Evolutionary conservation across 2,888 invertebrate genomes (phyloP), one percentile per base, ranked within the genome.

Genomic region (Ypsolopha sequella): DNA sequence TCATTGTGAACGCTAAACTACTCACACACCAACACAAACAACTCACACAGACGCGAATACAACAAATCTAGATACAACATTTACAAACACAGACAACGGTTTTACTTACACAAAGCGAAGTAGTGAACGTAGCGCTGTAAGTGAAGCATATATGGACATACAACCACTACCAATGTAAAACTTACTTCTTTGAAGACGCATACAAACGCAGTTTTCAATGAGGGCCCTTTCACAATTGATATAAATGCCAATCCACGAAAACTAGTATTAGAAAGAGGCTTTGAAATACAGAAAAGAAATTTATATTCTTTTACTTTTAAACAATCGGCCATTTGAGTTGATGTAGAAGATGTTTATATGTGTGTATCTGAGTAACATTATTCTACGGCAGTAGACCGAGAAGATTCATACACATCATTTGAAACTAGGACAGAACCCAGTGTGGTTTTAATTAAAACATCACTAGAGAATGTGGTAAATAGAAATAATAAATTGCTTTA

Each of bases 1-100:
- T 85, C 84, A 84, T 85, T 86, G 85, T 84, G 78, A 79, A 80
- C 76, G 76, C 75, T 76, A 69, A 73, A 76, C 69, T 52, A 55
- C 53, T 49, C 48, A 8, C 51, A 53, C 44, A 54, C 51, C 46
- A 14, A 50, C 45, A 24, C 10, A 50, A 48, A 34, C 46, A 47
- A 47, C 48, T 41, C 14, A 39, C 43, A 51, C 46, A n/a, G 24
- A 50, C 51, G 41, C 45, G 38, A 47, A 35, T 11, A 41, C 8
- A 54, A 55, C 56, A 55, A 52, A 24, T 24, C 24, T 24, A 52
- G 51, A 60, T 53, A 56, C 55, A 53, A 55, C 60, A 57, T 51
- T 53, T 51, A 66, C 61, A 24, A 58, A 60, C 60, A 63, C 57
- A 41, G 47, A 50, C 47, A 53, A 47, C 52, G 45, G 41, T 41